Base-by-base conservation (phyloP, 2,797 vertebrate species). In the Morelia viridis region DNA sequence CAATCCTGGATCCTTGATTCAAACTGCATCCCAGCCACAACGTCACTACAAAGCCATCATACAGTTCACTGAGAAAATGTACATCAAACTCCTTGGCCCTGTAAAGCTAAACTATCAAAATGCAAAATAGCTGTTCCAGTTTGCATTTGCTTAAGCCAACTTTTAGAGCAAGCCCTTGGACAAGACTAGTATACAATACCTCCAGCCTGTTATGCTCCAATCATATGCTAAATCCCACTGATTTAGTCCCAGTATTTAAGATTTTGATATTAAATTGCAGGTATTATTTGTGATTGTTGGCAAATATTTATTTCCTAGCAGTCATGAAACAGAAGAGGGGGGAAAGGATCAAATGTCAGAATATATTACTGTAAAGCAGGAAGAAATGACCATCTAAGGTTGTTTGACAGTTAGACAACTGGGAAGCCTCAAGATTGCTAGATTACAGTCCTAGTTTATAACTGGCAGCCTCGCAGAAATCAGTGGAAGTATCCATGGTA, bases 271-370 rank as follows among this genome's bases (percentile, higher is more conserved):
- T 71, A 60, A 86, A 87, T 76, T 80, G 24, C 57, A 85, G 35
- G 19, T 53, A 62, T 71, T 91, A n/a, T 46, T 53, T 62, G 28
- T 88, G 65, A 41, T 62, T 62, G 62, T 58, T 61, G 71, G 19
- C 28, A 91, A 41, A 17, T 53, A 35, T 41, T 83, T 62, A 92
- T 61, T 91, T 91, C 35, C 60, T 91, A 87, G 65, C 65, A 91
- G 53, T 17, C 53, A n/a, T 53, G 19, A 76, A 76, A 80, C 4
- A 6, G 46, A 56, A 88, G 60, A 88, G 60, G 64, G 65, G 64
- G 58, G 13, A 28, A 71, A 60, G 60, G 50, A 24, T 53, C 41
- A 83, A 26, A 65, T 85, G 3, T 64, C 68, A 83, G 46, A 87
- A n/a, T 91, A 65, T 85, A 92, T 88, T 91, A 76, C 46, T 56